Evolutionary conservation across 2,113 vertebrate genomes (phyloP).

Genomic region (Crotophaga sulcirostris): DNA sequence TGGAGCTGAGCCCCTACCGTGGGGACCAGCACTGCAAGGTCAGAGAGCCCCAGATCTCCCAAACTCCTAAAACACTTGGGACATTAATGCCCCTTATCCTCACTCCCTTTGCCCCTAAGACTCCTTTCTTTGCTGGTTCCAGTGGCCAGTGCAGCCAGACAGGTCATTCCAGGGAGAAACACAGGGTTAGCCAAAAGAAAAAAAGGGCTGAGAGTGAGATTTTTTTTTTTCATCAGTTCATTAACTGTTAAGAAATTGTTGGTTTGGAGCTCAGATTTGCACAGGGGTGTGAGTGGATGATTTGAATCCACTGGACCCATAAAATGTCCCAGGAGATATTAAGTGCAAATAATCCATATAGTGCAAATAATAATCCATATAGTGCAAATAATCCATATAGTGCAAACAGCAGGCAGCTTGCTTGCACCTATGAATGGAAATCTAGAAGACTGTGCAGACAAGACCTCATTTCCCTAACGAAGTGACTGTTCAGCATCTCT

Average conservation of each 20-base stretch:
- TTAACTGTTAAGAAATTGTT: neutral
- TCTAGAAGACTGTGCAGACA: neutral
- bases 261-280: neutral
- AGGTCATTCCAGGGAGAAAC: neutral
- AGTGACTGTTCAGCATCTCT: neutral
- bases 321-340: neutral
- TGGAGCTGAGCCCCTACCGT: fast-evolving
- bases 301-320: neutral
- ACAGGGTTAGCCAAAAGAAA: fast-evolving
- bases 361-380: neutral
- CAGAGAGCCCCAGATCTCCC: neutral
- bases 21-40: neutral
- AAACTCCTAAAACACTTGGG: neutral
- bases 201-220: neutral
- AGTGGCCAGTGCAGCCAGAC: neutral
- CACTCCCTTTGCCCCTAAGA: neutral
- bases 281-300: neutral
- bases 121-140: neutral
- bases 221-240: neutral
- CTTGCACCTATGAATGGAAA: fast-evolving
- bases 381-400: neutral
- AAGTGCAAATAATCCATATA: neutral
- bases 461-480: neutral
- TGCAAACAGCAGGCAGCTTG: neutral
- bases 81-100: neutral